Conservation (phyloP, 2,888 invertebrate species). For the Lasioglossum marginatum region DNA sequence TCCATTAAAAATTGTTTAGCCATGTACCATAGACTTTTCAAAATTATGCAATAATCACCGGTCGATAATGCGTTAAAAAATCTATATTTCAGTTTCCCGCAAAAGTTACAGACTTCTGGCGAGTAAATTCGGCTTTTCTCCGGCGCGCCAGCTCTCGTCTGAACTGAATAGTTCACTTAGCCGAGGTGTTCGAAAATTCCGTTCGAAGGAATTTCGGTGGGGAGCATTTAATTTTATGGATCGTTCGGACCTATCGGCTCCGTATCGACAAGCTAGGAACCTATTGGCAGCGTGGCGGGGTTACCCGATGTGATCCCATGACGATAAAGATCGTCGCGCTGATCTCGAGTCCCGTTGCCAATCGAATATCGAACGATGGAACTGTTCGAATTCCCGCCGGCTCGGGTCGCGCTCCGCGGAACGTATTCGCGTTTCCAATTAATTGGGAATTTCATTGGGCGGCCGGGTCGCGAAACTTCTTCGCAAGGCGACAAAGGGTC, state of each 20-base stretch:
- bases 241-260: constrained; percentile 7
- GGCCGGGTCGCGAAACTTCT: constrained; percentile 24
- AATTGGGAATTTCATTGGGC: constrained; percentile 31
- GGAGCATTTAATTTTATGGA: constrained; percentile 4
- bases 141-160: neutral
- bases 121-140: constrained; percentile 1
- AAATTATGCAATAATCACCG: no score
- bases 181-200: neutral
- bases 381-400: constrained; percentile 17
- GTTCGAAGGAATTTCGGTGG: neutral
- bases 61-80: no score
- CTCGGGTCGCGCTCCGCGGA: constrained; percentile 6
- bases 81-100: neutral
- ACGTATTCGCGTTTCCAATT: constrained; percentile 45
- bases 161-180: neutral
- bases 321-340: constrained; percentile 5
- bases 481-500: neutral
- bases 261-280: neutral
- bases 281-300: neutral
- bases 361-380: neutral
- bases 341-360: neutral
- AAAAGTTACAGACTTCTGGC: neutral
- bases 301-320: neutral
- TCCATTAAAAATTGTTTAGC: no score
- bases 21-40: no score